Evolutionary conservation across 2,888 invertebrate genomes (phyloP), one percentile per base, ranked within the genome.

Genomic region (Rhagophthalmus giganteus): DNA sequence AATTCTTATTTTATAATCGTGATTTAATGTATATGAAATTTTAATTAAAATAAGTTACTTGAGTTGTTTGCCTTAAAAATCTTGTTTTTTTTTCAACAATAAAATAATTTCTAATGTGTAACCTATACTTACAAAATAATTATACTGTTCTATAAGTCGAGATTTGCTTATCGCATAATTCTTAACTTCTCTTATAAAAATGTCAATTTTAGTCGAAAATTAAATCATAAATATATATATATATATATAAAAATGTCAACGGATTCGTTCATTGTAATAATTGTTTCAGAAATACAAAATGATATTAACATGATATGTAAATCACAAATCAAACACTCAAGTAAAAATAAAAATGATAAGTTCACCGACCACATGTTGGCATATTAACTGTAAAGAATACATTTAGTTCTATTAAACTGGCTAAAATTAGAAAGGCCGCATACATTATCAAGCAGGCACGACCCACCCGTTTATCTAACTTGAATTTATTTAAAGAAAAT

Each of bases 361-460:
- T 63, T 73, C 71, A 78, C 72, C 84, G 80, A 71, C 81, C 82
- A 77, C 94, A 94, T 54, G 91, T 89, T 62, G 91, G 92, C 63
- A 89, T 80, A 77, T 93, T 94, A 65, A 94, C 90, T 65, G 85
- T 86, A 79, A 92, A 93, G 84, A 94, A 94, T 58, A 92, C 90
- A 76, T 94, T 94, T 67, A 94, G 82, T 79, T 94, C 94, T 68
- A 93, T 94, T 64, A 94, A 81, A 58, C 90, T 91, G 42, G 94
- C 92, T 60, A 94, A 80, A 41, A 91, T 84, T 56, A 94, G 82
- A 73, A 94, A 94, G 63, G 89, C 83, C 53, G 87, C 86, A 76
- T 95, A 94, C 85, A 92, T 90, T 58, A 88, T 80, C 56, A 94
- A 79, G 67, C 92, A 92, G 44, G 90, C 86, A 45, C 86, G 81